Evolutionary conservation across 2,888 invertebrate genomes (phyloP).

Genomic region (Harpalus rufipes): DNA sequence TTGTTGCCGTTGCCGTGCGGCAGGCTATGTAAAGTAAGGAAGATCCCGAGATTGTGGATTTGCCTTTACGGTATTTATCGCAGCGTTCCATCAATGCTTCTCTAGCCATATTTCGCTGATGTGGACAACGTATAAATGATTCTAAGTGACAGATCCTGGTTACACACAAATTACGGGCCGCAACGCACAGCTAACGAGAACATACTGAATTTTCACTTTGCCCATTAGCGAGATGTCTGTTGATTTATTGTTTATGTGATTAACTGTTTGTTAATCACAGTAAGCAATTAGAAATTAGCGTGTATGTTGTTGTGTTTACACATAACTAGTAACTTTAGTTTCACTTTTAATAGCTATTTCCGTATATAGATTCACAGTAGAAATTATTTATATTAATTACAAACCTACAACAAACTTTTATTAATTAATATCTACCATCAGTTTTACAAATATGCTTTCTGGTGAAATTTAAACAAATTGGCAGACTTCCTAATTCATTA

Average conservation of each 20-base stretch:
- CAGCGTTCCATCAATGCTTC: conserved; percentile 32
- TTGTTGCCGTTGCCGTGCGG: conserved; percentile 13
- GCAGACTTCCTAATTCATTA: too few relatives aligned
- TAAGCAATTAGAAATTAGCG: background rate
- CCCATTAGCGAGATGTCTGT: conserved; percentile 1
- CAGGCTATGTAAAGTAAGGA: conserved; percentile 33
- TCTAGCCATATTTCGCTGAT: conserved; percentile 45
- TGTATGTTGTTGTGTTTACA: too few relatives aligned
- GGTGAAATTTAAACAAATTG: too few relatives aligned
- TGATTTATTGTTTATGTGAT: background rate
- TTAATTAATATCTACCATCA: too few relatives aligned
- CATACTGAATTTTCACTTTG: conserved; percentile 32
- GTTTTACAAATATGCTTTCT: too few relatives aligned
- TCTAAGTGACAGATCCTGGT: conserved; percentile 46
- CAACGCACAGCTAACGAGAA: conserved; percentile 30
- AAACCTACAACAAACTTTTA: too few relatives aligned
- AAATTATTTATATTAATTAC: background rate
- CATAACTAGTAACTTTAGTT: background rate
- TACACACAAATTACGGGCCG: conserved; percentile 32
- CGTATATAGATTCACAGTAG: background rate
- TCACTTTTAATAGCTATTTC: background rate
- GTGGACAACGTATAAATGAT: conserved; percentile 43
- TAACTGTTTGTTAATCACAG: background rate
- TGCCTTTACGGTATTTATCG: conserved; percentile 55
- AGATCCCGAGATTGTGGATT: conserved; percentile 52